Evolutionary conservation across 2,797 vertebrate genomes (phyloP).

Genomic region (Sebastes jordani): DNA sequence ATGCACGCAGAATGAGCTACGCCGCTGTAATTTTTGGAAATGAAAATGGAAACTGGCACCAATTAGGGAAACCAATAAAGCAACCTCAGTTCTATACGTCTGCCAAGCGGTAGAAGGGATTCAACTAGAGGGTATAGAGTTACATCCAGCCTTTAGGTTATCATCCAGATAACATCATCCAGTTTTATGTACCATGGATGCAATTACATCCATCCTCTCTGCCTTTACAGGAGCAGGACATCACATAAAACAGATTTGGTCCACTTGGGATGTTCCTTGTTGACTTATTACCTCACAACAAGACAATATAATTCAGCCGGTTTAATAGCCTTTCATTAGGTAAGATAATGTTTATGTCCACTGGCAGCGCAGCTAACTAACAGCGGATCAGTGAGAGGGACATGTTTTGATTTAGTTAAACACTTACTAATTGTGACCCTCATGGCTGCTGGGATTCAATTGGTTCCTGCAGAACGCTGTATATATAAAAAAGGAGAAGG

Average conservation of each 20-base stretch:
- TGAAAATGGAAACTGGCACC: conserved; percentile 85
- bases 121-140: conserved; percentile 59
- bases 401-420: conserved; percentile 73
- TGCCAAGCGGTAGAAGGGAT: conserved; percentile 74
- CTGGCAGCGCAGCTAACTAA: conserved; percentile 14
- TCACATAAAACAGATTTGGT: conserved; percentile 6
- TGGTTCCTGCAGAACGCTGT: conserved; percentile 62
- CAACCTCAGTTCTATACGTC: conserved; percentile 71
- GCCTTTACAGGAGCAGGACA: conserved; percentile 3
- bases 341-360: conserved; percentile 44
- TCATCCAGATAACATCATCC: conserved; percentile 73
- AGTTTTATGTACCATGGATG: conserved; percentile 22
- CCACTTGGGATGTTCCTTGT: neutral
- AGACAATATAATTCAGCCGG: conserved; percentile 9
- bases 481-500: conserved; percentile 38
- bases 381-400: conserved; percentile 28
- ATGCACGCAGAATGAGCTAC: conserved; percentile 44
- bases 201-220: neutral
- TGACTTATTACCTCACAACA: conserved; percentile 6
- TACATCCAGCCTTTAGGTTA: conserved; percentile 71
- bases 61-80: conserved; percentile 83
- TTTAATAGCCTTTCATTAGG: conserved; percentile 39
- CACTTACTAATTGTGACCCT: conserved; percentile 70
- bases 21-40: conserved; percentile 79
- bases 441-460: conserved; percentile 64